Evolutionary conservation across 1,140 invertebrate genomes (phyloP).

Genomic region (Psix sp.): DNA sequence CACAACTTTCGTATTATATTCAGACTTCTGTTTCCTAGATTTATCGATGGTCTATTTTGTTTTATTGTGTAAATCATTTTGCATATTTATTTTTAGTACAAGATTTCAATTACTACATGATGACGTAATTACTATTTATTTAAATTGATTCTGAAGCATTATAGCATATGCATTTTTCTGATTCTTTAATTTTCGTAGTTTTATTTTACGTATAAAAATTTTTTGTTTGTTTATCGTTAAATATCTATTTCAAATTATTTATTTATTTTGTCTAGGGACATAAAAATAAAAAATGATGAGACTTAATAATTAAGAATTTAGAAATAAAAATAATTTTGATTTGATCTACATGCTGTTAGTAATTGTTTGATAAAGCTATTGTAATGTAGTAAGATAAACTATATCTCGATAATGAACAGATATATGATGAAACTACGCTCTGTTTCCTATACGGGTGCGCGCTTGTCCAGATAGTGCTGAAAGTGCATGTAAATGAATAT

Average conservation of each 20-base stretch:
- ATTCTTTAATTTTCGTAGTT: neutral
- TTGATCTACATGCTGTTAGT: constrained; percentile 31
- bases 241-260: too few relatives aligned
- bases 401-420: constrained; percentile 65
- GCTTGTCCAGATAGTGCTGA: constrained; percentile 41
- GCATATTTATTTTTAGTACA: constrained; percentile 25
- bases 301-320: too few relatives aligned
- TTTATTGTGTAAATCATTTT: constrained; percentile 16
- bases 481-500: constrained; percentile 39
- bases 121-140: neutral
- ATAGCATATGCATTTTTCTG: too few relatives aligned
- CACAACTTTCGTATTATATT: constrained; percentile 25
- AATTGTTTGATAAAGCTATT: constrained; percentile 37
- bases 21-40: constrained; percentile 38
- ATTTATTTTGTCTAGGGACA: too few relatives aligned
- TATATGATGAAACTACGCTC: constrained; percentile 76
- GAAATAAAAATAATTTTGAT: neutral
- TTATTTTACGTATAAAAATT: neutral
- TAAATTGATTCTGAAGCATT: too few relatives aligned
- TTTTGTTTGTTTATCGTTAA: too few relatives aligned
- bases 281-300: too few relatives aligned
- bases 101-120: constrained; percentile 10
- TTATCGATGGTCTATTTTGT: constrained; percentile 22
- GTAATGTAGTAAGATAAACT: constrained; percentile 54
- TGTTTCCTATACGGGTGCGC: constrained; percentile 69